phyloP scores from a whole-genome alignment of 2,888 invertebrate species.

The Philonicus albiceps region DNA sequence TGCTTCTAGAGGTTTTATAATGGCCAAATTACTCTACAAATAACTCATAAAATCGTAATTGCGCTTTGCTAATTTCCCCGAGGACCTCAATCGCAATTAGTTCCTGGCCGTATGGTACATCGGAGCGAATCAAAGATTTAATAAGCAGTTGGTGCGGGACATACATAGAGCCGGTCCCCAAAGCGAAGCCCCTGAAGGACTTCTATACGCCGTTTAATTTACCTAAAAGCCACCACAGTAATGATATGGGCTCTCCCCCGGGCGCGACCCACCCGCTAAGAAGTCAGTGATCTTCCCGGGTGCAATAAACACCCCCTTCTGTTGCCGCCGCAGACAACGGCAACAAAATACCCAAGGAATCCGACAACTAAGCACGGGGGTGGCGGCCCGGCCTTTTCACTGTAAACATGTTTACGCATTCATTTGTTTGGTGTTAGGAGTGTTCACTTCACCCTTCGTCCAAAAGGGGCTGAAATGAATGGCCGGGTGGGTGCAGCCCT shows the following conservation, averaged over 20 bases:
- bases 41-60: constrained; percentile 30
- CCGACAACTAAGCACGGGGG: constrained; percentile 38
- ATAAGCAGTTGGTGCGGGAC: background rate
- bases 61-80: constrained; percentile 14
- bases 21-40: background rate
- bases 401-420: constrained; percentile 48
- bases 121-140: background rate
- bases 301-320: constrained; percentile 42
- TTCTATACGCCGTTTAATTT: constrained; percentile 63
- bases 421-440: constrained; percentile 47
- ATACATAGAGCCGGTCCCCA: background rate
- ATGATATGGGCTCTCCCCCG: constrained; percentile 49
- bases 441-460: background rate
- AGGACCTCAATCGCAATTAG: constrained; percentile 35
- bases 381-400: constrained; percentile 41
- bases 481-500: background rate
- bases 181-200: constrained; percentile 49
- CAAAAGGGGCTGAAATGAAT: background rate
- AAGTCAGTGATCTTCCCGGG: constrained; percentile 47
- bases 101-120: constrained; percentile 2
- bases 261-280: constrained; percentile 12
- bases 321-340: background rate
- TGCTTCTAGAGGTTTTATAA: background rate
- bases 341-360: background rate
- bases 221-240: constrained; percentile 59